Evolutionary conservation across 1,140 invertebrate genomes (phyloP).

Genomic region (Drosophila aff.): DNA sequence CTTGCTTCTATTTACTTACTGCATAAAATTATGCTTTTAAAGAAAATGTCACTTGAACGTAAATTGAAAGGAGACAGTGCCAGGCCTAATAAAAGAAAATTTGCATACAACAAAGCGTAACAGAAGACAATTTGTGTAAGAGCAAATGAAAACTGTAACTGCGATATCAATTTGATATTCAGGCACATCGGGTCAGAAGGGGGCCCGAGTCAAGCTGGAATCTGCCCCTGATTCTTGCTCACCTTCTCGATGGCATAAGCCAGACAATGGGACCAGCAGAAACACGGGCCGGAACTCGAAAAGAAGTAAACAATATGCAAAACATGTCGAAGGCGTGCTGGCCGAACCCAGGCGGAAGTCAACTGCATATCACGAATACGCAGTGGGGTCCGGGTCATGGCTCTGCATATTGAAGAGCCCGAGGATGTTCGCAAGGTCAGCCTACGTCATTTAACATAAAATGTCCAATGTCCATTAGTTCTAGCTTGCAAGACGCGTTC

Average conservation of each 20-base stretch:
- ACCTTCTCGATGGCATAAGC: constrained; percentile 1
- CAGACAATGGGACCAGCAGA: background rate
- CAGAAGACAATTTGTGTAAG: constrained; percentile 70
- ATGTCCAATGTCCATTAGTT: constrained; percentile 62
- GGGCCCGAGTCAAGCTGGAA: constrained; percentile 2
- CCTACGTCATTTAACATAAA: constrained; percentile 64
- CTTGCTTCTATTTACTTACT: constrained; percentile 28
- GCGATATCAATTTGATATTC: constrained; percentile 71
- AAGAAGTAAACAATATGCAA: constrained; percentile 77
- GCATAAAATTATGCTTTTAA: constrained; percentile 21
- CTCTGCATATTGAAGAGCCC: constrained; percentile 44
- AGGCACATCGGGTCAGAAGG: constrained; percentile 15
- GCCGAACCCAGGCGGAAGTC: background rate
- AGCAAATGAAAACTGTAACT: constrained; percentile 79
- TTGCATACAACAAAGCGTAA: constrained; percentile 61
- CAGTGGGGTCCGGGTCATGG: constrained; percentile 40
- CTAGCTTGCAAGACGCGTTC: constrained; percentile 2
- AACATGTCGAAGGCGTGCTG: constrained; percentile 52
- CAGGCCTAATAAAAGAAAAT: constrained; percentile 26
- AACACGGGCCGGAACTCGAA: constrained; percentile 38
- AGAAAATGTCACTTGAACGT: constrained; percentile 15
- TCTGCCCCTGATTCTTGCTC: background rate
- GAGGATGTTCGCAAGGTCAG: constrained; percentile 59
- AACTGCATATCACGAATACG: constrained; percentile 65
- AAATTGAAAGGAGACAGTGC: background rate